These are phyloP conservation scores for Heliconius congener DNA, from an alignment of 1,140 invertebrate species.

Conservation along the genomic window DNA sequence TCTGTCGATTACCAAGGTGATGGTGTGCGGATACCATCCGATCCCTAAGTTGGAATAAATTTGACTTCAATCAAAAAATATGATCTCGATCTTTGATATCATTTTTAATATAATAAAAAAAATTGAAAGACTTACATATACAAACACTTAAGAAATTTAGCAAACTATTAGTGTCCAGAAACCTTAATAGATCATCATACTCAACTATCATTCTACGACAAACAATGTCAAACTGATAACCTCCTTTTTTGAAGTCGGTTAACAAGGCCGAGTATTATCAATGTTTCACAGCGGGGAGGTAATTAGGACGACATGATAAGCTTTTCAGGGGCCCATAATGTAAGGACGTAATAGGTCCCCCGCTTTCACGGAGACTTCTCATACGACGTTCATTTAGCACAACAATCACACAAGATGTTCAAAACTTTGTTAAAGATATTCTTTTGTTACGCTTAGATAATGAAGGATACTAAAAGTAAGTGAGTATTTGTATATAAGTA, in stretches of 20 bases:
- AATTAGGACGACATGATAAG: conserved; percentile 33
- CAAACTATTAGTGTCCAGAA: too few relatives aligned
- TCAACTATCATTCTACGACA: not conserved
- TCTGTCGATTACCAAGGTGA: too few relatives aligned
- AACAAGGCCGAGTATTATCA: not conserved
- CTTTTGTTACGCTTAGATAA: not conserved
- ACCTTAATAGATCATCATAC: too few relatives aligned
- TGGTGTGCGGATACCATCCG: too few relatives aligned
- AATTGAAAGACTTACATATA: too few relatives aligned
- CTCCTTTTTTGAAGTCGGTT: too few relatives aligned
- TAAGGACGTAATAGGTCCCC: conserved; percentile 27
- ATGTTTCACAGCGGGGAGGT: conserved; percentile 16
- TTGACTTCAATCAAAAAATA: too few relatives aligned
- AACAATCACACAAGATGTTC: conserved; percentile 27
- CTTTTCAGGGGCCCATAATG: conserved; percentile 28
- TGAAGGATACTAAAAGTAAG: not conserved
- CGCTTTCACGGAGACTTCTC: conserved; percentile 17
- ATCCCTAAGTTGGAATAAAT: too few relatives aligned
- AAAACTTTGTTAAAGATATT: conserved; percentile 29
- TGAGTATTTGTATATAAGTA: not conserved
- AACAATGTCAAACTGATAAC: not conserved
- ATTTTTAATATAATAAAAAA: too few relatives aligned
- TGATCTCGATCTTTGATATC: too few relatives aligned
- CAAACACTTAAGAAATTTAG: too few relatives aligned
- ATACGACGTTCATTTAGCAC: conserved; percentile 20